Base-by-base conservation (phyloP, 2,797 vertebrate species). In the Euthynnus affinis region DNA sequence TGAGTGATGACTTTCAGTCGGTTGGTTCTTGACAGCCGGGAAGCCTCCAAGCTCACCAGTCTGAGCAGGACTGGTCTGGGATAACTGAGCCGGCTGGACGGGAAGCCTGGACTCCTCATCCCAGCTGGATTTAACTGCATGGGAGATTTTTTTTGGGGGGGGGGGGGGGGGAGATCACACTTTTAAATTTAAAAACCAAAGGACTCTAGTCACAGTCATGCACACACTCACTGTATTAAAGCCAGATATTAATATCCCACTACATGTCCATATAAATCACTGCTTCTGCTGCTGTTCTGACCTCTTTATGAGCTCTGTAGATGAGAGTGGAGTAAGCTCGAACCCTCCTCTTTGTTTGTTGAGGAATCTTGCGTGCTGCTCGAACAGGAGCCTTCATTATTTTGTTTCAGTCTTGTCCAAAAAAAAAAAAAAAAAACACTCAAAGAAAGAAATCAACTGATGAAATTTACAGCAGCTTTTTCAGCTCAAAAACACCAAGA, bases 251-350 rank as follows among this genome's bases (percentile, higher is more conserved):
- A 32, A 34, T 27, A 8, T 27, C 40, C 17, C 20, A 40, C 8
- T 18, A 60, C 9, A n/a, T 4, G 0, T 20, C 5, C 7, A 37
- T 2, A 37, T 10, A 58, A 22, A 52, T 9, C 6, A 3, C 5
- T 1, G 3, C 12, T 18, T 29, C 20, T 17, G 1, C 49, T 20
- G n/a, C 15, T 17, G 3, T 23, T 34, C 87, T 76, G 4, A 95
- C 95, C 94, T 94, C 85, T 81, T 91, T 92, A n/a, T 78, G 72
- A 59, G 68, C 57, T 65, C 69, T 93, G 82, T 93, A 94, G 60
- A 94, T 82, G 27, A 84, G 57, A 4, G 68, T 12, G 0, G 87
- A 51, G 34, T 92, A 78, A 53, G 22, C 64, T n/a, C 4, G 82
- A 27, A 0, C n/a, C 65, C 77, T 87, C 53, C 40, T 88, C 68